Conservation (phyloP, 2,888 invertebrate genomes). For the Lamproptera curius region DNA sequence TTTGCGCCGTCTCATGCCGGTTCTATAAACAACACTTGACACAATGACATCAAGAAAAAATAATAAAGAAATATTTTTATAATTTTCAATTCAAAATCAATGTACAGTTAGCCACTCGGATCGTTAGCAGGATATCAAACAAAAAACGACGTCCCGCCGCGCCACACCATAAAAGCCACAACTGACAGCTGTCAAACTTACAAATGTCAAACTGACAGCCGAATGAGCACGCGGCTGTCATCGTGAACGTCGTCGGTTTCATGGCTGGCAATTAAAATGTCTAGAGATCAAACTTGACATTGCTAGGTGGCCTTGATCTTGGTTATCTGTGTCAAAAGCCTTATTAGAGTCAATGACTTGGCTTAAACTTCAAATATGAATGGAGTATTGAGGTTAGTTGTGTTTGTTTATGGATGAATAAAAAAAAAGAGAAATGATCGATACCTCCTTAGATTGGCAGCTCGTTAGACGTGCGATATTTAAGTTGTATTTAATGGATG, state of each 20-base stretch:
- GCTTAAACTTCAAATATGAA: constrained; percentile 14
- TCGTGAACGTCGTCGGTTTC: constrained; percentile 12
- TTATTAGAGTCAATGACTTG: constrained; percentile 16
- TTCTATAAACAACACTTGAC: too few relatives aligned
- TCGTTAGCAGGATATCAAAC: background rate
- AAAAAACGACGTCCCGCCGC: constrained; percentile 1
- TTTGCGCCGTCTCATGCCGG: too few relatives aligned
- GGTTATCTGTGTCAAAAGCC: constrained; percentile 7
- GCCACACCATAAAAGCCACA: constrained; percentile 2
- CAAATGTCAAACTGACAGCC: constrained; percentile 7
- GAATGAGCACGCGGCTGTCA: constrained; percentile 16
- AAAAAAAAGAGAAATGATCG: constrained; percentile 1
- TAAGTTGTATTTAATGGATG: too few relatives aligned
- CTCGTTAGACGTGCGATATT: too few relatives aligned
- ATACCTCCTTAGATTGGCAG: too few relatives aligned
- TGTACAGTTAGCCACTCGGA: constrained; percentile 10
- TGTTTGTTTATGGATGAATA: constrained; percentile 9
- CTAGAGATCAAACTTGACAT: constrained; percentile 19
- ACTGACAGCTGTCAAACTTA: constrained; percentile 20
- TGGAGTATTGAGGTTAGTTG: constrained; percentile 10
- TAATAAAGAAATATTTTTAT: background rate
- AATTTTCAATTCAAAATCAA: background rate
- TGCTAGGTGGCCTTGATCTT: constrained; percentile 17
- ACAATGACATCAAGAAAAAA: background rate
- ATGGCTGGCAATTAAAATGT: constrained; percentile 18